phyloP scores from a whole-genome alignment of 1,140 invertebrate genomes.

The Dinoponera quadriceps region DNA sequence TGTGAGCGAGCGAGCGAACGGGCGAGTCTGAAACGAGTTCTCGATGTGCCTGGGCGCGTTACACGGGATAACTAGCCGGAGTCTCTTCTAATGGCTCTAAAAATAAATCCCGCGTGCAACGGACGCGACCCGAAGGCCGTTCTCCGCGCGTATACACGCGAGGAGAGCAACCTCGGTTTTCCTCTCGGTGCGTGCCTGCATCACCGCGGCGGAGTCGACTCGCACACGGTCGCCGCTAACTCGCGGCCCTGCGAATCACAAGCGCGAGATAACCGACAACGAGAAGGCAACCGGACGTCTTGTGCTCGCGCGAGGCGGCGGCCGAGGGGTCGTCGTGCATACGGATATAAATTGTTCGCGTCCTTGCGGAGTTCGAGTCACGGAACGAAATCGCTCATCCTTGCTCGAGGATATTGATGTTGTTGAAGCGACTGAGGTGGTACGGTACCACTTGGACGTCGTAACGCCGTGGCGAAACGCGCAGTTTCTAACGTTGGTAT shows the following conservation, averaged over 20 bases:
- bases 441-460: neutral
- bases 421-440: neutral
- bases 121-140: constrained; percentile 41
- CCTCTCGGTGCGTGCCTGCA: neutral
- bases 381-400: neutral
- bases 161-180: neutral
- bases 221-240: no score
- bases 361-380: constrained; percentile 1
- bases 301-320: no score
- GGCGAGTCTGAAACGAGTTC: constrained; percentile 29
- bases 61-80: constrained; percentile 31
- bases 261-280: neutral
- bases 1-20: neutral
- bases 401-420: neutral
- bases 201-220: neutral
- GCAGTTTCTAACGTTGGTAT: neutral
- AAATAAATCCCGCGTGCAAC: constrained; percentile 61
- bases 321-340: neutral
- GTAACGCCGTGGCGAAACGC: neutral
- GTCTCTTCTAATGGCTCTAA: constrained; percentile 49
- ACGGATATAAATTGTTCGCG: neutral
- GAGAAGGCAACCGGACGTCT: neutral
- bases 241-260: no score
- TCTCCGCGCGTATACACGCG: constrained; percentile 11
- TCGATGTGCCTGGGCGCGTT: neutral